Evolutionary conservation across 2,888 invertebrate species (phyloP), one percentile per base, ranked within the genome.

Genomic region (Augochlorella aurata): DNA sequence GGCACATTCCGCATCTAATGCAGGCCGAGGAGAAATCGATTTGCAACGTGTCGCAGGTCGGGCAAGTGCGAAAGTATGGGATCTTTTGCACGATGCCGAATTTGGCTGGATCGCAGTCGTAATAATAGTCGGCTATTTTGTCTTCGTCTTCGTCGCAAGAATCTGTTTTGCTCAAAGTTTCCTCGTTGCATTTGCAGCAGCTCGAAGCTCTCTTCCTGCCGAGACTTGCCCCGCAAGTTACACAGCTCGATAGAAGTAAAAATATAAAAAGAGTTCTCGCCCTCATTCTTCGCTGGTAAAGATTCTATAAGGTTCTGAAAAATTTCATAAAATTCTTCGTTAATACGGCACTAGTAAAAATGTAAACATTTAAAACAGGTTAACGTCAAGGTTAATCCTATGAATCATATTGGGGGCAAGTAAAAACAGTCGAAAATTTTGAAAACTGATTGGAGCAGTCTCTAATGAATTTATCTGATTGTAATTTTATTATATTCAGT

Each of bases 1-100:
- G 85, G 38, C 93, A 93, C 67, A 92, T 89, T 65, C 91, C 90
- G 76, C 93, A 93, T 86, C 90, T 89, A n/a, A 93, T 70, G 52
- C 93, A 93, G 7, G 88, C 92, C 2, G 93, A 91, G 9, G 92
- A 90, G 18, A 93, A 86, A 72, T 88, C 84, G 9, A 93, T 80
- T 44, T 90, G 70, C 10, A 89, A 68, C 10, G 65, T 67, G 29
- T 81, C 74, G 9, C 83, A 79, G 0, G 68, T 66, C 14, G 83
- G 45, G 18, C 70, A 69, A n/a, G 81, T 74, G 2, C 81, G 65
- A 14, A 66, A 21, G 70, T 92, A 90, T 9, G 91, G 87, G 50
- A 91, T 90, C 81, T 91, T 91, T 52, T 91, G 91, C 0, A 91
- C 85, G 10, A 91, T 82, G 7, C 91, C 90, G 54, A 88, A 89